Base-by-base conservation (phyloP, 2,888 invertebrate genomes). In the Agapetus fuscipes region DNA sequence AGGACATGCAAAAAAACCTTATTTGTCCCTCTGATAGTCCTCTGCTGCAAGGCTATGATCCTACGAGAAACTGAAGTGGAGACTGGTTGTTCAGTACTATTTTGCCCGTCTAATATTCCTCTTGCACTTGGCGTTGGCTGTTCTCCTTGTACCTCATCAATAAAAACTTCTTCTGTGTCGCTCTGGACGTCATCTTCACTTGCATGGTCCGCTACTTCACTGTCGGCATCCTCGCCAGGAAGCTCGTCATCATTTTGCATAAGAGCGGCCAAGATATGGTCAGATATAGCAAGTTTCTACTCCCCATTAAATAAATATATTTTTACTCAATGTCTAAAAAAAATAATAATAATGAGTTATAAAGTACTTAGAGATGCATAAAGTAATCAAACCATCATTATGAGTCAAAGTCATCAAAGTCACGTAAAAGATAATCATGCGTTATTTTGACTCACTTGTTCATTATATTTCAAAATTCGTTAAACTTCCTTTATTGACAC, bases 151-250 rank as follows among this genome's bases (percentile, higher is more conserved):
- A 17, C 32, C 32, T 38, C 38, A 38, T 38, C 38, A 31, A 38
- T 38, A 32, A 38, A 38, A 32, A 20, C 30, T 37, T 37, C 30
- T 38, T 38, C 38, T 38, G 29, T 37, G 37, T 37, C 37, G 17
- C 30, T 37, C 37, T 37, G 29, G 11, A 37, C 37, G 24, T 30
- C 37, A 37, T 37, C 30, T 30, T 37, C 37, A 37, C 30, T 37
- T 15, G 16, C 30, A 20, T 37, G 30, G 37, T 37, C 28, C 17
- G 28, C 30, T 27, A 37, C 13, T 30, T 30, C 37, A 30, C 30
- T 20, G 29, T 30, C 30, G 28, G 37, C 30, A 11, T 30, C 37
- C 28, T 28, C 28, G 13, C 28, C 28, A 14, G 28, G 28, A 28
- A 28, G 28, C 28, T 28, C 28, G 28, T 28, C 28, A 5, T 28